phyloP scores from a whole-genome alignment of 2,797 vertebrate genomes.

The Arctocebus calabarensis region DNA sequence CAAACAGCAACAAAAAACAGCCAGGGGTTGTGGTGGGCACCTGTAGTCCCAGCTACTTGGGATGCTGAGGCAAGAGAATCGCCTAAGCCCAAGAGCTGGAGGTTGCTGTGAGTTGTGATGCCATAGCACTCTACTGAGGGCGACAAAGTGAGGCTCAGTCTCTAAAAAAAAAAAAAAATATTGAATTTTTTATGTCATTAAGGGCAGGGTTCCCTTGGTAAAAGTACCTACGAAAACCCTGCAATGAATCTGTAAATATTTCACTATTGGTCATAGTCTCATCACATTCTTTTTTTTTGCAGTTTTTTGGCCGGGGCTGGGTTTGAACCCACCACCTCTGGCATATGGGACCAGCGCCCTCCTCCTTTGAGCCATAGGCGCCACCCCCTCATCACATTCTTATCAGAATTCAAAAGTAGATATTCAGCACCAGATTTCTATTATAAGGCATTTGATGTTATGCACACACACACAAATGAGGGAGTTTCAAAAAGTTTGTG shows the following conservation, averaged over 20 bases:
- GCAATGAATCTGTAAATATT: background rate
- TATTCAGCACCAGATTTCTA: conserved; percentile 42
- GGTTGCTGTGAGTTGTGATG: too few relatives aligned
- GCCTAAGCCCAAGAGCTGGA: too few relatives aligned
- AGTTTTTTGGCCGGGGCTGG: too few relatives aligned
- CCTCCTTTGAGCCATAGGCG: too few relatives aligned
- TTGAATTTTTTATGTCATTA: conserved; percentile 1
- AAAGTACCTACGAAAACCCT: background rate
- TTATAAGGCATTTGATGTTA: background rate
- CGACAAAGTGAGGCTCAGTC: too few relatives aligned
- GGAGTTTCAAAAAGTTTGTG: background rate
- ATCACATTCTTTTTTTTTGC: background rate
- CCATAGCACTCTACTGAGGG: too few relatives aligned
- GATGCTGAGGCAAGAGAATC: too few relatives aligned
- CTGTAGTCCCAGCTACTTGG: too few relatives aligned
- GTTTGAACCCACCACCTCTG: too few relatives aligned
- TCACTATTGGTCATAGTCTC: background rate
- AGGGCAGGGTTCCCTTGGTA: background rate
- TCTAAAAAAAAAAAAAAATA: background rate
- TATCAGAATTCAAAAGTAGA: conserved; percentile 48
- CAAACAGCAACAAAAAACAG: too few relatives aligned
- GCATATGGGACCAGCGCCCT: too few relatives aligned
- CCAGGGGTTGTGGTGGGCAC: too few relatives aligned
- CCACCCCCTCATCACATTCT: background rate
- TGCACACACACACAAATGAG: background rate